These are phyloP conservation scores for Rhabditophanes sp. DNA, from an alignment of 2,888 invertebrate species.

Conservation along the genomic window DNA sequence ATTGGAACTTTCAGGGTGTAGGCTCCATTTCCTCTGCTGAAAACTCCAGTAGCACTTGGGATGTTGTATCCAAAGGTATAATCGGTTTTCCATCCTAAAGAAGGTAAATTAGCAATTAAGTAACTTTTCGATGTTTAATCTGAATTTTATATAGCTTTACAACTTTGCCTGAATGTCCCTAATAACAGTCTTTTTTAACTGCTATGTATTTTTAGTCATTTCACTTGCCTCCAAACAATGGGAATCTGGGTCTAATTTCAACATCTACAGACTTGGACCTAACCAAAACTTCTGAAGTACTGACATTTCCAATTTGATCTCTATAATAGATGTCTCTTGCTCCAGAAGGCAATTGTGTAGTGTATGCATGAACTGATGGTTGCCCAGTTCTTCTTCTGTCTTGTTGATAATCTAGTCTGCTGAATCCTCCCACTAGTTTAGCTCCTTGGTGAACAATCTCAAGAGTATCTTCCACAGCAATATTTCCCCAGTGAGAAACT, in stretches of 20 bases:
- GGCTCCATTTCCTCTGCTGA: constrained; percentile 58
- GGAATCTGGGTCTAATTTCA: constrained; percentile 86
- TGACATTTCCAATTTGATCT: constrained; percentile 94
- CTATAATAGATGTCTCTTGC: constrained; percentile 89
- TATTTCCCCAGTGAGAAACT: constrained; percentile 97
- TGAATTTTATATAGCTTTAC: too few species aligned
- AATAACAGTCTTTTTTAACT: too few species aligned
- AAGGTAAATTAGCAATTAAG: too few species aligned
- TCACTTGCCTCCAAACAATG: constrained; percentile 88
- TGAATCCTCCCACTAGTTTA: constrained; percentile 56
- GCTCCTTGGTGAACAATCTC: constrained; percentile 84
- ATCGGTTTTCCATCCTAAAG: constrained; percentile 63
- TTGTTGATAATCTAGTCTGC: constrained; percentile 87
- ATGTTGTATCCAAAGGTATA: constrained; percentile 92
- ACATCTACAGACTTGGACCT: constrained; percentile 81
- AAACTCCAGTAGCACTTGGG: constrained; percentile 82
- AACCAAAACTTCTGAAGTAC: constrained; percentile 76
- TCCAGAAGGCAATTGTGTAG: constrained; percentile 64
- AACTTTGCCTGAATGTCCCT: too few species aligned
- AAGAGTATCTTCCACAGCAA: constrained; percentile 84
- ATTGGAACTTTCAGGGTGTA: constrained; percentile 72
- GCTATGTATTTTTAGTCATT: too few species aligned
- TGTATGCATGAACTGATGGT: constrained; percentile 76
- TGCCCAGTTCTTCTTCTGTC: constrained; percentile 66
- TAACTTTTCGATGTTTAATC: too few species aligned